Percentiles rank a stretch among this genome's conserved stretches.
phyloP scores from a whole-genome alignment of 2,888 invertebrate species.

The Gryllus longicercus region DNA sequence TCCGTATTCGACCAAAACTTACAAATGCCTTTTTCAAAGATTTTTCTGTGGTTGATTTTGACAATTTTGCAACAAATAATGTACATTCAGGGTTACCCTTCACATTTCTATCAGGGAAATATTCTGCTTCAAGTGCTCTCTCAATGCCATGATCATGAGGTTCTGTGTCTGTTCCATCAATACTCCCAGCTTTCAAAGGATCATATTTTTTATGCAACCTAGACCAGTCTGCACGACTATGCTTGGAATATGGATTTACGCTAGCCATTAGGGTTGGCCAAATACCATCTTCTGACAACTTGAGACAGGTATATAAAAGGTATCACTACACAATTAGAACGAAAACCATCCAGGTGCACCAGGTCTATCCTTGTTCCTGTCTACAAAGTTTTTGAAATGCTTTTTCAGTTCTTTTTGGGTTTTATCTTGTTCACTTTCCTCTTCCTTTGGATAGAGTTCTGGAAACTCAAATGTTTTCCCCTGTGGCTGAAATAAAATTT shows the following conservation, averaged over 20 bases:
- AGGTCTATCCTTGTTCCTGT: slow-evolving; percentile 63
- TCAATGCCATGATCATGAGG: slow-evolving; percentile 77
- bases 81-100: slow-evolving; percentile 68
- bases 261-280: not conserved
- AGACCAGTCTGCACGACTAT: slow-evolving; percentile 48
- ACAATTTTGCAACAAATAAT: slow-evolving; percentile 71
- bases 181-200: slow-evolving; percentile 79
- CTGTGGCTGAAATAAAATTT: slow-evolving; percentile 59
- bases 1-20: slow-evolving; percentile 62
- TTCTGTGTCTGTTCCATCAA: slow-evolving; percentile 78
- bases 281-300: too few species aligned
- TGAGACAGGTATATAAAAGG: not conserved
- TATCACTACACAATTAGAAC: slow-evolving; percentile 49
- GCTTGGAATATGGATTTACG: not conserved
- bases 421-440: slow-evolving; percentile 52
- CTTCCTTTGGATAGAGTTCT: slow-evolving; percentile 57
- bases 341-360: slow-evolving; percentile 79
- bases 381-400: slow-evolving; percentile 57
- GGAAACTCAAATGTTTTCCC: slow-evolving; percentile 73
- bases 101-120: slow-evolving; percentile 62
- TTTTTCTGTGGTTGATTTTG: slow-evolving; percentile 61
- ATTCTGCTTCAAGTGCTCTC: slow-evolving; percentile 66
- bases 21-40: slow-evolving; percentile 56
- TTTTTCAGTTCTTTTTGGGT: slow-evolving; percentile 61
- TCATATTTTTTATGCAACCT: slow-evolving; percentile 63